Percentiles rank a stretch among this genome's conserved stretches.
Conservation (phyloP, 2,888 invertebrate species). For the Thera obeliscata region DNA sequence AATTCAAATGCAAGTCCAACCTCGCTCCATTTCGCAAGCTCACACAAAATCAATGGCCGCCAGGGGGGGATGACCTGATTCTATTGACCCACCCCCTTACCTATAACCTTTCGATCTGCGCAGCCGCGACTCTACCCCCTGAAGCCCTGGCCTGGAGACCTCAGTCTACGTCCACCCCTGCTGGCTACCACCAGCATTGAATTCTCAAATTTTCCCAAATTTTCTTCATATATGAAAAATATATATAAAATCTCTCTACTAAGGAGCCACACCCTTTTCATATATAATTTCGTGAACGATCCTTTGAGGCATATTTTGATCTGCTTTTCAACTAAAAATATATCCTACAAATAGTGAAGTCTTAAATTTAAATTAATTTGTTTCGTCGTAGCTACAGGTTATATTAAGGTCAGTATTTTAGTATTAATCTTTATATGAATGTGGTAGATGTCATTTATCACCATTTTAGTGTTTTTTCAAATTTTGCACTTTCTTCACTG, state of each 20-base stretch:
- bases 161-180: conserved; percentile 60
- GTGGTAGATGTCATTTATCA: conserved; percentile 31
- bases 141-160: conserved; percentile 46
- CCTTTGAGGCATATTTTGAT: conserved; percentile 70
- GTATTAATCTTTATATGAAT: conserved; percentile 16
- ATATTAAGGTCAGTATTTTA: conserved; percentile 40
- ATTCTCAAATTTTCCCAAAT: conserved; percentile 45
- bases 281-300: conserved; percentile 63
- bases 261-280: conserved; percentile 47
- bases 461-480: conserved; percentile 18
- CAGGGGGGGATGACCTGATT: conserved; percentile 59
- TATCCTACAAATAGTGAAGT: conserved; percentile 76
- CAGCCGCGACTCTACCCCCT: conserved; percentile 60
- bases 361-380: conserved; percentile 19
- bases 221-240: conserved; percentile 74
- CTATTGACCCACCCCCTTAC: conserved; percentile 55
- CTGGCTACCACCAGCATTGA: conserved; percentile 44
- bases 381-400: conserved; percentile 39
- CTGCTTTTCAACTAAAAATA: conserved; percentile 78
- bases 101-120: conserved; percentile 67
- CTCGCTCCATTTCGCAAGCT: conserved; percentile 12
- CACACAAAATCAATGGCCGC: conserved; percentile 37
- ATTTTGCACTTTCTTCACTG: conserved; percentile 5
- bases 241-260: conserved; percentile 60
- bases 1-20: not conserved